These are phyloP conservation scores for Latrodectus elegans DNA, from an alignment of 2,888 invertebrate genomes.

Conservation along the genomic window DNA sequence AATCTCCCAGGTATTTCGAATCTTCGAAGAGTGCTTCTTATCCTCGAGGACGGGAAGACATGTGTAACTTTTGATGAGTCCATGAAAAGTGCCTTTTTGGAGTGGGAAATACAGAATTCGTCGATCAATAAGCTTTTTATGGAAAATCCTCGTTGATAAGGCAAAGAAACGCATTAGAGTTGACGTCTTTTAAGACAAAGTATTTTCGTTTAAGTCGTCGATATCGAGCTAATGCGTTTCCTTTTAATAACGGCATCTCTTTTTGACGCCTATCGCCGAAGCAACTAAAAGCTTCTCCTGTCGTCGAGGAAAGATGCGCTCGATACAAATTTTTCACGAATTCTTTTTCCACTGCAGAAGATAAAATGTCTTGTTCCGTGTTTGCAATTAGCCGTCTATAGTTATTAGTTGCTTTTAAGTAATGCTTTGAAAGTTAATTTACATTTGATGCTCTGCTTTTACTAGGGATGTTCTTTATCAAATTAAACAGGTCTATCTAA, in stretches of 20 bases:
- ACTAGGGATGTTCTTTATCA: too few species aligned
- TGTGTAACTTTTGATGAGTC: too few species aligned
- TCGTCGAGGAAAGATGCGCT: too few species aligned
- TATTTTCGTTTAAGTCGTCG: slow-evolving; percentile 45
- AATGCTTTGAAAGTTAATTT: too few species aligned
- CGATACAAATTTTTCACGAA: too few species aligned
- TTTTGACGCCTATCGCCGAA: slow-evolving; percentile 32
- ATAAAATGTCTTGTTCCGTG: slow-evolving; percentile 11
- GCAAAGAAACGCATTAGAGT: slow-evolving; percentile 55
- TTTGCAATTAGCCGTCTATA: slow-evolving; percentile 57
- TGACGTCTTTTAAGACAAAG: slow-evolving; percentile 27
- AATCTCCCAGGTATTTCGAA: too few species aligned
- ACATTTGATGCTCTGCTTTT: too few species aligned
- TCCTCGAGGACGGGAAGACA: too few species aligned
- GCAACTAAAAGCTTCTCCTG: slow-evolving; percentile 51
- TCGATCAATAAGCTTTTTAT: slow-evolving; percentile 62
- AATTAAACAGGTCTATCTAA: too few species aligned
- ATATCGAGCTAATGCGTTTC: slow-evolving; percentile 61
- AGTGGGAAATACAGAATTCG: not conserved
- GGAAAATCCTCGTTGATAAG: slow-evolving; percentile 25
- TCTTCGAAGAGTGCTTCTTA: too few species aligned
- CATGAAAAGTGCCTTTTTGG: too few species aligned
- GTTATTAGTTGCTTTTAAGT: slow-evolving; percentile 21
- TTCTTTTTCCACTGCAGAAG: not conserved
- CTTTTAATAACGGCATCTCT: slow-evolving; percentile 63